Percentiles rank a stretch among this genome's conserved stretches.
These are phyloP conservation scores for Pycnonotus jocosus DNA, from an alignment of 2,113 vertebrate species.

Conservation along the genomic window DNA sequence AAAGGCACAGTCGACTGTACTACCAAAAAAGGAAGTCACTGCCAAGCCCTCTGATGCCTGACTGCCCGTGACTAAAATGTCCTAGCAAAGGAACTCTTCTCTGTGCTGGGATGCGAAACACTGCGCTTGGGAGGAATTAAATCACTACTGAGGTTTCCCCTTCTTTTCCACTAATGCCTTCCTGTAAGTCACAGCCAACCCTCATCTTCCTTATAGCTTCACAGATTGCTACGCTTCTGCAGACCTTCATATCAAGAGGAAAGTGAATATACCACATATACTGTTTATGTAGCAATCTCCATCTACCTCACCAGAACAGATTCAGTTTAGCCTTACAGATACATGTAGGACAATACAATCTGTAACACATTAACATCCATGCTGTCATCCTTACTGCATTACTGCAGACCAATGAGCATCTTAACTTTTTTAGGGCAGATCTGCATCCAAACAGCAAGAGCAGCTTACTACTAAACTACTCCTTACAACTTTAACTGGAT, in stretches of 20 bases:
- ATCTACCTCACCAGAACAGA: not conserved
- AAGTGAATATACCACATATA: not conserved
- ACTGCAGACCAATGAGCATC: not conserved
- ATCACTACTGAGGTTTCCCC: not conserved
- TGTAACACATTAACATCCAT: not conserved
- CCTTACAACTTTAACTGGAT: not conserved
- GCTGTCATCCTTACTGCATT: not conserved
- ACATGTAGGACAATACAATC: not conserved
- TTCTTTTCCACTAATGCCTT: not conserved
- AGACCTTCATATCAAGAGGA: not conserved
- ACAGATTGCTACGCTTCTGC: not conserved
- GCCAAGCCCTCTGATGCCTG: not conserved
- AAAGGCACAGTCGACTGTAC: not conserved
- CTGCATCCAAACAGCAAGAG: not conserved
- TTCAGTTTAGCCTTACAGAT: not conserved
- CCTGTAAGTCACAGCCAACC: not conserved
- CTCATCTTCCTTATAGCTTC: not conserved
- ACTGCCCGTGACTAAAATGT: not conserved
- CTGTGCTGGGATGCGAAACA: not conserved
- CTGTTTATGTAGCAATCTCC: not conserved
- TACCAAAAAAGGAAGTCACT: not conserved
- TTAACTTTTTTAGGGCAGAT: not conserved
- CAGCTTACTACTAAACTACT: not conserved
- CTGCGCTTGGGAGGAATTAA: not conserved
- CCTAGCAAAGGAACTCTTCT: not conserved